Percentiles rank a stretch among this genome's conserved stretches.
Conservation (phyloP, 2,797 vertebrate species). For the Galago senegalensis region DNA sequence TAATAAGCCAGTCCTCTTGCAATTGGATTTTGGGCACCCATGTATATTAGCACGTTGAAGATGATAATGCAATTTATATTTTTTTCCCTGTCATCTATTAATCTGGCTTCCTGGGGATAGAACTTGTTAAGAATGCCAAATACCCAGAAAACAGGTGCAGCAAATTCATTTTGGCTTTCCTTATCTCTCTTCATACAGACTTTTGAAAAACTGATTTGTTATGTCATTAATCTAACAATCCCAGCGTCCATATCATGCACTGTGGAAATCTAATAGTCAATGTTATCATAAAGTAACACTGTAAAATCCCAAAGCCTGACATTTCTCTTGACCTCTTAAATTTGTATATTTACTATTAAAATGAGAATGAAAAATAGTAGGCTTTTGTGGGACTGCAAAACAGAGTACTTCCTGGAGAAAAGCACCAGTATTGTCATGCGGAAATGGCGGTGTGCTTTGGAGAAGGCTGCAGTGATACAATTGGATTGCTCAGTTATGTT, state of each 20-base stretch:
- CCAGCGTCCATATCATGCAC: conserved; percentile 52
- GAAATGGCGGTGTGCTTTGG: background rate
- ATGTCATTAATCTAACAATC: conserved; percentile 82
- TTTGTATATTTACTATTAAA: conserved; percentile 63
- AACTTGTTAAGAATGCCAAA: conserved; percentile 73
- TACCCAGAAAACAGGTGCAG: conserved; percentile 80
- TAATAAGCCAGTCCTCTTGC: conserved; percentile 83
- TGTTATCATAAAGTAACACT: conserved; percentile 60
- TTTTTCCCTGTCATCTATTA: conserved; percentile 78
- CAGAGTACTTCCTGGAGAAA: background rate
- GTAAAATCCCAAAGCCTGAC: conserved; percentile 15
- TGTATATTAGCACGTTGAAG: conserved; percentile 81
- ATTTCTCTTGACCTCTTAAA: conserved; percentile 67
- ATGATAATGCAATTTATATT: conserved; percentile 79
- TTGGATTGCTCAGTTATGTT: conserved; percentile 13
- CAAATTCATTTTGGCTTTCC: conserved; percentile 75
- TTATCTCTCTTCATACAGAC: conserved; percentile 74
- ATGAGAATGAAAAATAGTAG: conserved; percentile 40
- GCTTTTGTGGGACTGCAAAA: conserved; percentile 37
- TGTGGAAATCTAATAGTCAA: conserved; percentile 64
- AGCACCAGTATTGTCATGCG: background rate
- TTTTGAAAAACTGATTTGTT: conserved; percentile 66
- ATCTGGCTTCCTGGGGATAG: conserved; percentile 77
- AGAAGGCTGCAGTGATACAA: background rate
- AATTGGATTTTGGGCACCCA: conserved; percentile 78